A percentile compares a stretch with the other conserved stretches of the same genome.
Conservation (phyloP, 1,140 invertebrate genomes). For the Globodera rostochiensis region DNA sequence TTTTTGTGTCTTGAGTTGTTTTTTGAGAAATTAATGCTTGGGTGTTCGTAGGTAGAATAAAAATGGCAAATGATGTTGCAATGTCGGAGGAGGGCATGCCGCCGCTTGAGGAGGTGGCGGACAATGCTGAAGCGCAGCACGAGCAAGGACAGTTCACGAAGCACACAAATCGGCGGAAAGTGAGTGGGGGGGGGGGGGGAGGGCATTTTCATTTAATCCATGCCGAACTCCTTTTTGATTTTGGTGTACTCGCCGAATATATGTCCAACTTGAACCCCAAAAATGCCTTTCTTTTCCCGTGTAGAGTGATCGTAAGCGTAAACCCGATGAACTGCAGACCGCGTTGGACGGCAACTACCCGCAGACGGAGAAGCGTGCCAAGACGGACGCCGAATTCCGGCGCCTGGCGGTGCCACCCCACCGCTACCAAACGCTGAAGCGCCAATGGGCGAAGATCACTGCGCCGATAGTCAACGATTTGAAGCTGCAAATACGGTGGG, state of each 20-base stretch:
- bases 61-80: constrained; percentile 28
- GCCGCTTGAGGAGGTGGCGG: constrained; percentile 55
- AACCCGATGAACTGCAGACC: constrained; percentile 5
- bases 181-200: not conserved
- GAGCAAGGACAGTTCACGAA: not conserved
- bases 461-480: constrained; percentile 92
- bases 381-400: constrained; percentile 46
- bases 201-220: not conserved
- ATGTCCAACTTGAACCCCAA: not conserved
- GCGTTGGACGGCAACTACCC: not conserved
- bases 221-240: not conserved
- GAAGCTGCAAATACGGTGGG: constrained; percentile 80
- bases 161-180: not conserved
- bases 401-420: constrained; percentile 75
- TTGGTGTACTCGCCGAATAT: not conserved
- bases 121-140: constrained; percentile 18
- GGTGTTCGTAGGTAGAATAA: constrained; percentile 22
- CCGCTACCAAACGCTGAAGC: constrained; percentile 88
- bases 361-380: not conserved
- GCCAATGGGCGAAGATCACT: constrained; percentile 96
- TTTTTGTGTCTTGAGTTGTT: constrained; percentile 26
- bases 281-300: not conserved
- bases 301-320: constrained; percentile 7
- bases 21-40: constrained; percentile 36
- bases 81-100: constrained; percentile 54